phyloP scores from a whole-genome alignment of 2,797 vertebrate species.

The Lepilemur septentrionalis region DNA sequence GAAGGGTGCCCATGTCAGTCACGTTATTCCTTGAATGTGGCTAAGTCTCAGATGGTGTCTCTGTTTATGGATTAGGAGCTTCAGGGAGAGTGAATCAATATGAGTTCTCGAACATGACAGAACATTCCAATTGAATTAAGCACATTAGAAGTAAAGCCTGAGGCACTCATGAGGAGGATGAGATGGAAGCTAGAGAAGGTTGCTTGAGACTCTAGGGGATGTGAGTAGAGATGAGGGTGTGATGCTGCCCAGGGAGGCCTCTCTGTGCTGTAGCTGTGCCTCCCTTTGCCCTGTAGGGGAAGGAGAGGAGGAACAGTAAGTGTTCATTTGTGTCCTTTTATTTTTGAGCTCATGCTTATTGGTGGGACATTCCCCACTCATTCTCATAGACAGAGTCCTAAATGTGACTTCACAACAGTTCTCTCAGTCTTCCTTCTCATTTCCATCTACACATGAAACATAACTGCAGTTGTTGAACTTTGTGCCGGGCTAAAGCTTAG shows the following conservation, averaged over 20 bases:
- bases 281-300: neutral
- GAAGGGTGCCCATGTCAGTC: neutral
- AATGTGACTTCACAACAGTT: neutral
- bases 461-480: neutral
- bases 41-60: neutral
- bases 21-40: neutral
- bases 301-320: accelerated
- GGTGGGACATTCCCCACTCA: neutral
- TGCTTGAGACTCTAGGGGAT: neutral
- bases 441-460: too few species aligned
- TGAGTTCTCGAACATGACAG: neutral
- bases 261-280: neutral
- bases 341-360: neutral
- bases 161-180: neutral
- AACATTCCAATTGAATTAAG: neutral
- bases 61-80: neutral
- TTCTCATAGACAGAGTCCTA: neutral
- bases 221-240: neutral
- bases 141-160: neutral
- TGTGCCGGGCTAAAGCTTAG: neutral
- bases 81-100: neutral
- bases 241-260: accelerated
- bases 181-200: neutral
- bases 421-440: too few species aligned
- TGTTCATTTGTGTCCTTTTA: neutral